Base-by-base conservation (phyloP, 2,113 vertebrate species). In the Dipodomys ordii region DNA sequence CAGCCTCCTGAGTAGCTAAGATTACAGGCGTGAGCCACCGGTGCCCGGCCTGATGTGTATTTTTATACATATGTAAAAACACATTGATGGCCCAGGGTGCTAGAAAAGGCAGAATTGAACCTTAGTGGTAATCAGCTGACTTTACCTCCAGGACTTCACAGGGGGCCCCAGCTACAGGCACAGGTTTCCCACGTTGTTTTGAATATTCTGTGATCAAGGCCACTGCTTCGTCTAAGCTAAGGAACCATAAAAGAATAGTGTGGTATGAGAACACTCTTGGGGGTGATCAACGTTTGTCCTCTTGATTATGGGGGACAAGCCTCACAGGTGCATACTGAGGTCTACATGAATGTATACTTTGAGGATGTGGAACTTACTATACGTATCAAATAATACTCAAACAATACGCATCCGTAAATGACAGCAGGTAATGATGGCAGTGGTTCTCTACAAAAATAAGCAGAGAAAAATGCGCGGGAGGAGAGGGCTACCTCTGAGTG, bases 181-280 rank as follows among this genome's bases (percentile, higher is more conserved):
- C 22, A 3, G 91, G 83, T 81, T 97, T 98, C 22, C 98, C 98
- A 94, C 90, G 94, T 73, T 96, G 98, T 79, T 98, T 98, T 83
- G 98, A 94, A 93, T 98, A 99, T 27, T 99, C 99, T 4, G 62
- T 88, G 84, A 99, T 95, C 27, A 99, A 95, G 28, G 97, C 96
- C 27, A 97, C 97, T 0, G 99, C 99, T 76, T 99, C 99, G 8
- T 99, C 98, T 27, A 97, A 93, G 95, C 99, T 99, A 87, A 11
- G 77, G 80, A 81, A 93, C 7, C 77, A 44, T 95, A 77, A 57
- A 88, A 49, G n/a, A 85, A 97, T 81, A 9, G 3, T 64, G 35
- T 7, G 6, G 44, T 3, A 9, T 84, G 83, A 88, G 35, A 65
- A 44, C n/a, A n/a, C 16, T 7, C 19, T 32, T 1, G 2, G 23